Evolutionary conservation across 2,888 invertebrate genomes (phyloP).

Genomic region (Siphlonurus alternatus): DNA sequence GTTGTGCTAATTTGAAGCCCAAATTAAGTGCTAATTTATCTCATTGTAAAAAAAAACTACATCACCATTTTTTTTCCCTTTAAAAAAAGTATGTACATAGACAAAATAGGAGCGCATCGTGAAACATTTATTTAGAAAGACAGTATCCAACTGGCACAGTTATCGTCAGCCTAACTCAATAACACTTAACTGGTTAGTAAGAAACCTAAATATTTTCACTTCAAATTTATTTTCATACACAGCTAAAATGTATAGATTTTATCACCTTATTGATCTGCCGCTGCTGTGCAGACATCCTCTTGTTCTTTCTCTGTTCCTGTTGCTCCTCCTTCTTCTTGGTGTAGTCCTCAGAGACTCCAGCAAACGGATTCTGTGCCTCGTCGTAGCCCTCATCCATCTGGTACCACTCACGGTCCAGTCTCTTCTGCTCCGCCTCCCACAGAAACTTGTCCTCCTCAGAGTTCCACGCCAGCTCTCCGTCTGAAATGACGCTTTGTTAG

Average conservation of each 20-base stretch:
- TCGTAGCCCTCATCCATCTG: slow-evolving; percentile 86
- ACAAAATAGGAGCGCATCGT: too few relatives aligned
- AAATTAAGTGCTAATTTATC: too few relatives aligned
- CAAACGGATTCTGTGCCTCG: slow-evolving; percentile 86
- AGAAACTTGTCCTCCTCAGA: slow-evolving; percentile 55
- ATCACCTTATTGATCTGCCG: slow-evolving; percentile 87
- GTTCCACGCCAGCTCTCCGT: slow-evolving; percentile 30
- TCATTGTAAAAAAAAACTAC: too few relatives aligned
- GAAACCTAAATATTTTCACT: too few relatives aligned
- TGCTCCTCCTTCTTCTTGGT: slow-evolving; percentile 86
- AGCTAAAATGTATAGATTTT: too few relatives aligned
- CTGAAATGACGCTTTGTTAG: background rate
- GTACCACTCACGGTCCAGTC: slow-evolving; percentile 94
- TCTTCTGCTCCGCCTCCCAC: slow-evolving; percentile 83
- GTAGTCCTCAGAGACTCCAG: slow-evolving; percentile 78
- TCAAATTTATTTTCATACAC: background rate
- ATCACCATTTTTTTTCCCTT: too few relatives aligned
- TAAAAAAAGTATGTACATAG: too few relatives aligned
- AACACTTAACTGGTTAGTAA: too few relatives aligned
- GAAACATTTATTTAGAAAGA: too few relatives aligned
- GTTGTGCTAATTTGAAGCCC: too few relatives aligned
- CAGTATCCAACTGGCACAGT: too few relatives aligned
- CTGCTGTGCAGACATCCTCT: slow-evolving; percentile 87
- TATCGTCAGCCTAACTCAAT: too few relatives aligned
- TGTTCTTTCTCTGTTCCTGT: slow-evolving; percentile 73